These are phyloP conservation scores for Athene cunicularia DNA, from an alignment of 2,113 vertebrate genomes.

Conservation along the genomic window DNA sequence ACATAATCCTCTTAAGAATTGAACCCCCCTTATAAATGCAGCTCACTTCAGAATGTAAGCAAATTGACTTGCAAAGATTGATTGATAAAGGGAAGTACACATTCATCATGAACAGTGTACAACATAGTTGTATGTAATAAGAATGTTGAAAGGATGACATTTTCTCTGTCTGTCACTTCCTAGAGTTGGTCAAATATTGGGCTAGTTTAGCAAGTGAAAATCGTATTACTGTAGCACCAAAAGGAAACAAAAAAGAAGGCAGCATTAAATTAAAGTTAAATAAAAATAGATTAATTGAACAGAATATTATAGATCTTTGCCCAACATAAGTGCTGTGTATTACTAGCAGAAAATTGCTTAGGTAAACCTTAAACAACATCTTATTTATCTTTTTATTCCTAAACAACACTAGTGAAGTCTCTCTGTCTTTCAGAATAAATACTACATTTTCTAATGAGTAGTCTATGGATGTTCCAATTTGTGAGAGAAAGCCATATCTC, in stretches of 20 bases:
- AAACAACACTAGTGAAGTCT: not conserved
- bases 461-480: not conserved
- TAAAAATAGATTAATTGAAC: not conserved
- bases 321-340: not conserved
- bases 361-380: not conserved
- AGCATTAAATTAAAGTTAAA: not conserved
- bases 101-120: not conserved
- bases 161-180: not conserved
- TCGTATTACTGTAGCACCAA: not conserved
- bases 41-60: not conserved
- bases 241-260: not conserved
- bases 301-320: not conserved
- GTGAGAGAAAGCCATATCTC: not conserved
- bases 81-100: not conserved
- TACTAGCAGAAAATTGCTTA: not conserved
- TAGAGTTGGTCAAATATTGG: not conserved
- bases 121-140: not conserved
- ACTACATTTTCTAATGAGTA: not conserved
- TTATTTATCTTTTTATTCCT: not conserved
- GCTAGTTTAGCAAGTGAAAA: not conserved
- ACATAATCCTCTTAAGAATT: not conserved
- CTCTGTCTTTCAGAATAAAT: not conserved
- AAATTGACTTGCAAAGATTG: not conserved
- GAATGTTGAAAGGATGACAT: not conserved
- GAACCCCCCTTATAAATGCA: not conserved